A percentile compares a stretch with the other conserved stretches of the same genome.
These are phyloP conservation scores for Zeugodacus cucurbitae DNA, from an alignment of 1,140 invertebrate species.

Conservation along the genomic window DNA sequence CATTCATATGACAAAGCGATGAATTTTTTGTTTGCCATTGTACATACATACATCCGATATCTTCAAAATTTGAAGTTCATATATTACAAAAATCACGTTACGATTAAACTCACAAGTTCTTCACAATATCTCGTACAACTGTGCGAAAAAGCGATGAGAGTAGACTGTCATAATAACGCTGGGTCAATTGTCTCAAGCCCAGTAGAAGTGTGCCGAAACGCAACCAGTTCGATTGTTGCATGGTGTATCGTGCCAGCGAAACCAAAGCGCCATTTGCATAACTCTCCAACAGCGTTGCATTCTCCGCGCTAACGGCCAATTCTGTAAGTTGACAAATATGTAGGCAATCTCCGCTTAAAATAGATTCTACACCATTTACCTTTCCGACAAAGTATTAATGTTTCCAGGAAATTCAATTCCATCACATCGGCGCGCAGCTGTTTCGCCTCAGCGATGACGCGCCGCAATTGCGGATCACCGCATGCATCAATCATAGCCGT, in stretches of 20 bases:
- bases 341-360: background rate
- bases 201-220: conserved; percentile 61
- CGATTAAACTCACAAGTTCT: conserved; percentile 25
- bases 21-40: too few relatives aligned
- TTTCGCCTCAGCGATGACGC: conserved; percentile 58
- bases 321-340: conserved; percentile 48
- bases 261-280: conserved; percentile 57
- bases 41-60: too few relatives aligned
- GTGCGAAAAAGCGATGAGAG: conserved; percentile 57
- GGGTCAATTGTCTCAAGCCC: conserved; percentile 56
- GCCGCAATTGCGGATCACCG: conserved; percentile 58
- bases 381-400: conserved; percentile 72
- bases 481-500: conserved; percentile 57
- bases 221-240: conserved; percentile 58
- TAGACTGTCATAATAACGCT: conserved; percentile 55
- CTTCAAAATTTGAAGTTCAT: too few relatives aligned
- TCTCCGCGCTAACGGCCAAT: conserved; percentile 52
- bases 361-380: conserved; percentile 63
- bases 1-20: too few relatives aligned
- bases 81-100: too few relatives aligned
- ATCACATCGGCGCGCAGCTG: conserved; percentile 69
- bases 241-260: conserved; percentile 57
- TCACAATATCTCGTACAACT: conserved; percentile 58
- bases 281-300: conserved; percentile 52
- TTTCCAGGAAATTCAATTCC: conserved; percentile 74